A percentile compares a stretch with the other conserved stretches of the same genome.
Evolutionary conservation across 2,797 vertebrate genomes (phyloP).

Genomic region (Oreochromis mossambicus): DNA sequence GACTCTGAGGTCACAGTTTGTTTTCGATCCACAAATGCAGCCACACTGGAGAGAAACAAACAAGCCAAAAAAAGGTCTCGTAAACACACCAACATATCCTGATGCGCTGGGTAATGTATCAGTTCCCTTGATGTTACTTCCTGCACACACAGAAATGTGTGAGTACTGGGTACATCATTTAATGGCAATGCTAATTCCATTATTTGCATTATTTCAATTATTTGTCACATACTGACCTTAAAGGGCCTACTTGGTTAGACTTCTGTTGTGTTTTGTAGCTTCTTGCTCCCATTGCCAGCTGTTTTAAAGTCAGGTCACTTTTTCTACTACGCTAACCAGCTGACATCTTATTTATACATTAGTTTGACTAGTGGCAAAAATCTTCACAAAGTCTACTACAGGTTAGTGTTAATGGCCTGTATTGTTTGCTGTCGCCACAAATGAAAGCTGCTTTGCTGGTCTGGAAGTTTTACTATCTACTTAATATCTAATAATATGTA

Average conservation of each 20-base stretch:
- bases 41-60: neutral
- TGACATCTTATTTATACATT: neutral
- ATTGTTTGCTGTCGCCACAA: neutral
- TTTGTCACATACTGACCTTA: neutral
- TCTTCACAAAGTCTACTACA: neutral
- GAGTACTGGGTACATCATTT: neutral
- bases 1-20: slow-evolving; percentile 25
- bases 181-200: neutral
- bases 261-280: neutral
- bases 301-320: neutral
- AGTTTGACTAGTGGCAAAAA: neutral
- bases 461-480: neutral
- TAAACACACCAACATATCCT: neutral
- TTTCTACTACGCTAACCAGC: neutral
- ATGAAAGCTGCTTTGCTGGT: neutral
- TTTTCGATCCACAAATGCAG: slow-evolving; percentile 6
- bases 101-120: neutral
- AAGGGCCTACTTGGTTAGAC: neutral
- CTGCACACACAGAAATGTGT: neutral
- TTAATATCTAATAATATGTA: neutral
- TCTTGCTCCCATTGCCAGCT: neutral
- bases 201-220: neutral
- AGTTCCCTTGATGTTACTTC: neutral
- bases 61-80: slow-evolving; percentile 6
- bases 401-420: neutral